phyloP scores from a whole-genome alignment of 2,797 vertebrate species.

The Phoxinus dragarum region DNA sequence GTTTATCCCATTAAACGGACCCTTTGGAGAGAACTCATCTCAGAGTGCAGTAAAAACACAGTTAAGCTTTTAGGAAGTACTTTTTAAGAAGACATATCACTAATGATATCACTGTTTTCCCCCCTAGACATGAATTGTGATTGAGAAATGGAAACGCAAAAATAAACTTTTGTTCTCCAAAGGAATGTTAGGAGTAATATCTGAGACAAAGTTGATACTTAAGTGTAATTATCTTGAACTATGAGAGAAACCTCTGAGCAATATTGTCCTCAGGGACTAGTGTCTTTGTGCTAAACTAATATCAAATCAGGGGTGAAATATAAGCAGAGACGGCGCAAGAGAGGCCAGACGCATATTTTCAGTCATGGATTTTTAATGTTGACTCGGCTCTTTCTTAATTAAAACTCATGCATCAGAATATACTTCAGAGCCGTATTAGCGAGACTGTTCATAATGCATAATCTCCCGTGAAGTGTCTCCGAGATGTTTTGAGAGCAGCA shows the following conservation, averaged over 20 bases:
- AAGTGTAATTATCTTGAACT: not conserved
- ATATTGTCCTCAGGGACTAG: not conserved
- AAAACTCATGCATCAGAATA: slow-evolving; percentile 83
- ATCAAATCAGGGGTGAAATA: slow-evolving; percentile 43
- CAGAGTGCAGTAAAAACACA: slow-evolving; percentile 26
- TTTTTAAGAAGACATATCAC: slow-evolving; percentile 12
- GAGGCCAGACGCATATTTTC: slow-evolving; percentile 78
- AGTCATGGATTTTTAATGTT: slow-evolving; percentile 85
- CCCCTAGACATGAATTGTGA: not conserved
- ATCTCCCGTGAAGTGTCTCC: slow-evolving; percentile 60
- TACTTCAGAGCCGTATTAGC: slow-evolving; percentile 73
- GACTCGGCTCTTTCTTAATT: slow-evolving; percentile 86
- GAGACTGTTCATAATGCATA: slow-evolving; percentile 68
- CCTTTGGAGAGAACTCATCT: slow-evolving; percentile 52
- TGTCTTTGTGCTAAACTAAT: not conserved
- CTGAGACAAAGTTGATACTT: slow-evolving; percentile 1
- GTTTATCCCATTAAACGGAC: slow-evolving; percentile 45
- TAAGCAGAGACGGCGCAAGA: slow-evolving; percentile 12
- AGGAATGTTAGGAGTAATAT: not conserved
- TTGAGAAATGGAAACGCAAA: slow-evolving; percentile 12
- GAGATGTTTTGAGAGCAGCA: slow-evolving; percentile 51
- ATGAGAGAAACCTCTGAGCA: slow-evolving; percentile 7
- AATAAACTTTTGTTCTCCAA: not conserved
- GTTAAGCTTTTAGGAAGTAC: slow-evolving; percentile 10
- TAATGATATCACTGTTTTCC: not conserved